A percentile compares a stretch with the other conserved stretches of the same genome.
Conservation (phyloP, 2,888 invertebrate species). For the Unio pictorum region DNA sequence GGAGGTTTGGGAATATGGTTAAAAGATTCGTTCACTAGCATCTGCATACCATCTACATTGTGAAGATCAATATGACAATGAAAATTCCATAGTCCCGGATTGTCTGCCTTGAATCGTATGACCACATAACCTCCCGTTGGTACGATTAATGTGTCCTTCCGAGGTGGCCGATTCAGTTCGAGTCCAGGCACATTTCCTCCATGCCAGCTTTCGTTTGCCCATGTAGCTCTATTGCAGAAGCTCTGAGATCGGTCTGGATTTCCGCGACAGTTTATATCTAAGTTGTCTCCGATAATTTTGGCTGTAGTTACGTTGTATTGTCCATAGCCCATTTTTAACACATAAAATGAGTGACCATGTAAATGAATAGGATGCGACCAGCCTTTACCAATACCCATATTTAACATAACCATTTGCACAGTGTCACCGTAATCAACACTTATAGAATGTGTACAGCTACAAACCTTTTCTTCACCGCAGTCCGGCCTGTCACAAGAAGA, state of each 20-base stretch:
- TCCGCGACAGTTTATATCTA: slow-evolving; percentile 41
- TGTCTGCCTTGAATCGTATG: slow-evolving; percentile 59
- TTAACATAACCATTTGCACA: slow-evolving; percentile 56
- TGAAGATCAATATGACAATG: slow-evolving; percentile 66
- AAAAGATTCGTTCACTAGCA: slow-evolving; percentile 59
- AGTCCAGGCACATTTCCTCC: slow-evolving; percentile 51
- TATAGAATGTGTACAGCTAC: slow-evolving; percentile 53
- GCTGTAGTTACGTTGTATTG: slow-evolving; percentile 32
- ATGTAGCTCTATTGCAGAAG: slow-evolving; percentile 58
- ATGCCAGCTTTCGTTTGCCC: slow-evolving; percentile 52
- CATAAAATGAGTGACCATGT: slow-evolving; percentile 65
- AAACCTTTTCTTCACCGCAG: slow-evolving; percentile 42
- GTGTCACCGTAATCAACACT: slow-evolving; percentile 44
- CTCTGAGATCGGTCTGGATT: slow-evolving; percentile 22
- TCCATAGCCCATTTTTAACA: slow-evolving; percentile 60
- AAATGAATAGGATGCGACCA: slow-evolving; percentile 64
- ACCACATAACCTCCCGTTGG: slow-evolving; percentile 66
- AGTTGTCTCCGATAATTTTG: slow-evolving; percentile 35
- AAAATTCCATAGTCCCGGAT: slow-evolving; percentile 66
- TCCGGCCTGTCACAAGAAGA: slow-evolving; percentile 38
- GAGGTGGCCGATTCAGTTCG: slow-evolving; percentile 49
- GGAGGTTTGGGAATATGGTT: slow-evolving; percentile 43
- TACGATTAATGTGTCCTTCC: slow-evolving; percentile 65
- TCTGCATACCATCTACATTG: slow-evolving; percentile 60
- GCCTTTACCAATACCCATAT: slow-evolving; percentile 54